Percentiles rank a stretch among this genome's conserved stretches.
Evolutionary conservation across 2,888 invertebrate species (phyloP).

Genomic region (Agrenia bidenticulata): DNA sequence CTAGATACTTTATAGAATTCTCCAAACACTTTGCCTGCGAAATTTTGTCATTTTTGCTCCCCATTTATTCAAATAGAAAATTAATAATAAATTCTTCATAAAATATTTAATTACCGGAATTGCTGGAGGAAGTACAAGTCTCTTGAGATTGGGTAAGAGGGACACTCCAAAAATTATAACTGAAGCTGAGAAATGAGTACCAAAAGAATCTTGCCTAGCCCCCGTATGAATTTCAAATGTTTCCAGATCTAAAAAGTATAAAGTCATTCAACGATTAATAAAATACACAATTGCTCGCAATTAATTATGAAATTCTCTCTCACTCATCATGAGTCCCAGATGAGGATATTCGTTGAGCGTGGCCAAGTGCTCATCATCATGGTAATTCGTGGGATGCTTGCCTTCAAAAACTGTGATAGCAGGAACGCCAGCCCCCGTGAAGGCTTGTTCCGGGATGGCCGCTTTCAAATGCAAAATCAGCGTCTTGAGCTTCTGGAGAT

Average conservation of each 20-base stretch:
- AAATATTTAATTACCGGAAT: conserved; percentile 40
- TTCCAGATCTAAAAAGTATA: conserved; percentile 33
- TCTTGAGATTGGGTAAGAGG: conserved; percentile 26
- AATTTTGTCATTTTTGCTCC: neutral
- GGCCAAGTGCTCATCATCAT: conserved; percentile 29
- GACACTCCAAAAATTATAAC: conserved; percentile 40
- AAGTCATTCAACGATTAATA: too few relatives aligned
- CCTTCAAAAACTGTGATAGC: conserved; percentile 25
- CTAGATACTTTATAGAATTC: conserved; percentile 37
- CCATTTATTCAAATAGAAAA: neutral
- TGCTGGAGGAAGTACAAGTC: conserved; percentile 38
- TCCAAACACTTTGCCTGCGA: conserved; percentile 41
- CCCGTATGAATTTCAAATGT: conserved; percentile 34
- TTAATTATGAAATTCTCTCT: too few relatives aligned
- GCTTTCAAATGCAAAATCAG: conserved; percentile 29
- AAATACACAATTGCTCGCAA: neutral
- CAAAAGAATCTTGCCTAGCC: conserved; percentile 28
- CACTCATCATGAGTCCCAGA: conserved; percentile 34
- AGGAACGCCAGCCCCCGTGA: conserved; percentile 34
- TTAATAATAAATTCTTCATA: neutral
- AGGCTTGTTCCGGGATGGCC: conserved; percentile 36
- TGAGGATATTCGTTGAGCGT: conserved; percentile 32
- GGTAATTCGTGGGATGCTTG: conserved; percentile 18
- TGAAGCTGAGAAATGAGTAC: conserved; percentile 38
- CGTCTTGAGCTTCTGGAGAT: conserved; percentile 24